A percentile compares a stretch with the other conserved stretches of the same genome.
Conservation (phyloP, 2,797 vertebrate genomes). For the Amblyopsis hoosieri region DNA sequence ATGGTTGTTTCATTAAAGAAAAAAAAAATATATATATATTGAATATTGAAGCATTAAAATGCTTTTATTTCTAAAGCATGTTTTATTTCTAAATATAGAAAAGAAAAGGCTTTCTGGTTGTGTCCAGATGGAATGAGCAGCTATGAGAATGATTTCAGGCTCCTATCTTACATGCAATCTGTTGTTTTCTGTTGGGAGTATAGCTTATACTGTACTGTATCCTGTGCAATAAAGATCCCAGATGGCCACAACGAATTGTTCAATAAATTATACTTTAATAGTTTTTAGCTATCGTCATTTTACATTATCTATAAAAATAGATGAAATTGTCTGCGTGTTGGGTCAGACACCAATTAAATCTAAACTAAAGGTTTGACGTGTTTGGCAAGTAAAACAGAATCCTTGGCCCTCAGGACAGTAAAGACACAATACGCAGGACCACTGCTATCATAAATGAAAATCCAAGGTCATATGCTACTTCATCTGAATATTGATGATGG, state of each 20-base stretch:
- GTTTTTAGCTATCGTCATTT: conserved; percentile 13
- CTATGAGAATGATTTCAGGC: conserved; percentile 26
- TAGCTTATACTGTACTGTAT: conserved; percentile 38
- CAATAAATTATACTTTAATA: conserved; percentile 24
- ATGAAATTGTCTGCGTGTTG: conserved; percentile 8
- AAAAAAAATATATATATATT: neutral
- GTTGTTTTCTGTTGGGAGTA: conserved; percentile 43
- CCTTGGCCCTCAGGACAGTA: conserved; percentile 23
- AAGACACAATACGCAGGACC: neutral
- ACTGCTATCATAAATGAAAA: too few species aligned
- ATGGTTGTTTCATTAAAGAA: conserved; percentile 36
- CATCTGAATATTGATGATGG: neutral
- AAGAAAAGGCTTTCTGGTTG: conserved; percentile 33
- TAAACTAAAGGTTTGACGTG: neutral
- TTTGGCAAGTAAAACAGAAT: conserved; percentile 15
- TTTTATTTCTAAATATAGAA: conserved; percentile 38
- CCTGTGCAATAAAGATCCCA: conserved; percentile 30
- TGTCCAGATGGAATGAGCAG: conserved; percentile 57
- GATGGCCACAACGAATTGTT: conserved; percentile 40
- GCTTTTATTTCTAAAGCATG: neutral
- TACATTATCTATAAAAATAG: conserved; percentile 15
- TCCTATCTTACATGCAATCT: conserved; percentile 56
- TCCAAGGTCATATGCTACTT: neutral
- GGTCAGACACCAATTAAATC: neutral
- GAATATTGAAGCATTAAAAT: neutral